Conservation (phyloP, 2,797 vertebrate species). For the Rhinatrema bivittatum region DNA sequence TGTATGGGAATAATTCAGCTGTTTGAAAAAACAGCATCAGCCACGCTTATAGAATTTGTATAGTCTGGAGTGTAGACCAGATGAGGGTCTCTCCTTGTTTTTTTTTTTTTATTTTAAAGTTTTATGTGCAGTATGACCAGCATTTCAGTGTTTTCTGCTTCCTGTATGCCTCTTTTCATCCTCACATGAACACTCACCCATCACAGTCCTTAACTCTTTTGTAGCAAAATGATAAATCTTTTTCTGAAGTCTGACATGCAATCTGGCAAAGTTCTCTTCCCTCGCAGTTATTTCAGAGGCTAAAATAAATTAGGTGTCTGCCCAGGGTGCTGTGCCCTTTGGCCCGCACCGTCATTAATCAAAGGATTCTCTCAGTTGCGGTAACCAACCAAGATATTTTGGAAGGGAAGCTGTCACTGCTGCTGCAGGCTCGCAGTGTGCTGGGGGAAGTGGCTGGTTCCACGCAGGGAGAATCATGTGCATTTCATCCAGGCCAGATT, state of each 20-base stretch:
- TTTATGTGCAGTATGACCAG: no score
- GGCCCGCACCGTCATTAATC: constrained; percentile 91
- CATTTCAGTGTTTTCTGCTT: no score
- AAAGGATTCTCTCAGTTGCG: constrained; percentile 70
- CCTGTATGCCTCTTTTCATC: no score
- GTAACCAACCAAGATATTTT: constrained; percentile 4
- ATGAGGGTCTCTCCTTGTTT: no score
- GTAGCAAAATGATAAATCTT: constrained; percentile 73
- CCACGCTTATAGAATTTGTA: no score
- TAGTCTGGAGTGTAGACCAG: no score
- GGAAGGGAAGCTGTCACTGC: not conserved
- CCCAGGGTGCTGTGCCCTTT: constrained; percentile 80
- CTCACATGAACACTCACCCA: constrained; percentile 24
- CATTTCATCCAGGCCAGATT: constrained; percentile 4
- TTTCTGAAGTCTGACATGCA: constrained; percentile 69
- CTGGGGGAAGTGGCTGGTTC: constrained; percentile 10
- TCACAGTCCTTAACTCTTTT: constrained; percentile 46
- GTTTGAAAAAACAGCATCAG: no score
- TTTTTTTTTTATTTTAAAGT: no score
- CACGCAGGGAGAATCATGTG: not conserved
- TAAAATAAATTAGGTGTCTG: constrained; percentile 97
- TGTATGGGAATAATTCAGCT: no score
- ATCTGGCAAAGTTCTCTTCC: constrained; percentile 75
- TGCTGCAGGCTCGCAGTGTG: constrained; percentile 1
- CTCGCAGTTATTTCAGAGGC: constrained; percentile 77